Percentiles rank a stretch among this genome's conserved stretches.
Evolutionary conservation across 2,888 invertebrate species (phyloP).

Genomic region (Chrysolina americana): DNA sequence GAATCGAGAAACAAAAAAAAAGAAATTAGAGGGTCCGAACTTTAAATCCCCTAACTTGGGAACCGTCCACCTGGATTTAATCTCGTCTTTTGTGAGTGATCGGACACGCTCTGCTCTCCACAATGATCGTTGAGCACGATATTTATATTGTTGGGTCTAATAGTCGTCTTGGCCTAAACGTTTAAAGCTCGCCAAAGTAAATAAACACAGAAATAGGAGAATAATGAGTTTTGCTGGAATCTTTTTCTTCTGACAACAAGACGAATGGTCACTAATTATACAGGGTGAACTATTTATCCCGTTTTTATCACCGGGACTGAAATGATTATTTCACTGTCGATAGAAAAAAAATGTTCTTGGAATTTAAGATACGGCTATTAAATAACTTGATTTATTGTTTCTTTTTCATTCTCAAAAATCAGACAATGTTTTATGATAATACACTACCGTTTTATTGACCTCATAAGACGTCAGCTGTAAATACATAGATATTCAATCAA

Average conservation of each 20-base stretch:
- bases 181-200: constrained; percentile 10
- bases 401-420: too few relatives aligned
- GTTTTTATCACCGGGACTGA: too few relatives aligned
- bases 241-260: background rate
- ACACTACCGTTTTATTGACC: too few relatives aligned
- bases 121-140: constrained; percentile 49
- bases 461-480: too few relatives aligned
- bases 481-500: too few relatives aligned
- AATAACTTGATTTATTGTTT: too few relatives aligned
- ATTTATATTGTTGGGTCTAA: constrained; percentile 46
- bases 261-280: too few relatives aligned
- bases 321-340: too few relatives aligned
- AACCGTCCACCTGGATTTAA: constrained; percentile 47
- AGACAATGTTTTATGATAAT: too few relatives aligned
- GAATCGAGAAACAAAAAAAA: constrained; percentile 27
- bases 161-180: constrained; percentile 27
- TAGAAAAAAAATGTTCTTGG: too few relatives aligned
- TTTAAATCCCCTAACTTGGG: constrained; percentile 45
- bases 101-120: constrained; percentile 37
- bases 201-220: constrained; percentile 5
- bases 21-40: constrained; percentile 28
- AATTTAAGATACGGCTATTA: too few relatives aligned
- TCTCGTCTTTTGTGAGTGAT: constrained; percentile 42
- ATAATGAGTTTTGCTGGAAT: background rate
- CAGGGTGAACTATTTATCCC: too few relatives aligned